Evolutionary conservation across 2,797 vertebrate genomes (phyloP).

Genomic region (Toxotes lorentzi): DNA sequence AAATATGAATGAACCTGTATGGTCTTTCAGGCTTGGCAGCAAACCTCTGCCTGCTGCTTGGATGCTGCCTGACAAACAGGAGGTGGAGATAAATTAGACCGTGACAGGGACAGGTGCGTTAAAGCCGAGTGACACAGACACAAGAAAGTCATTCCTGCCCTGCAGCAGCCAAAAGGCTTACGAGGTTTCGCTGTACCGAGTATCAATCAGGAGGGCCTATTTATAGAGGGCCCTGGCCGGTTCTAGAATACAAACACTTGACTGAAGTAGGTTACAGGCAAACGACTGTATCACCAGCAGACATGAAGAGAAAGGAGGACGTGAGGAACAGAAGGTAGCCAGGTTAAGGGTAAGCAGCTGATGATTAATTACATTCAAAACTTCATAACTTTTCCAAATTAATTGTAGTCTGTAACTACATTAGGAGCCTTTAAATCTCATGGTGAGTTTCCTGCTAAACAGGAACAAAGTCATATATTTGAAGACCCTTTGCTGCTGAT

Average conservation of each 20-base stretch:
- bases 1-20: conserved; percentile 4
- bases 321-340: conserved; percentile 31
- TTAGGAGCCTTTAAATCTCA: neutral
- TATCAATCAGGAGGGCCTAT: conserved; percentile 82
- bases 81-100: conserved; percentile 60
- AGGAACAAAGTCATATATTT: neutral
- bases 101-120: conserved; percentile 66
- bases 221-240: conserved; percentile 75
- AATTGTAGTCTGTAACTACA: neutral
- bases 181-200: conserved; percentile 64
- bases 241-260: conserved; percentile 75
- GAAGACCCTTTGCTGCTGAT: neutral
- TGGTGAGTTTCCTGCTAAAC: conserved; percentile 3
- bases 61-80: conserved; percentile 51
- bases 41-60: conserved; percentile 32
- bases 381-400: conserved; percentile 39
- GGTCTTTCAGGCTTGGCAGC: conserved; percentile 8
- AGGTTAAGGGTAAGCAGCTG: conserved; percentile 26
- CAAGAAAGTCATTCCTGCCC: conserved; percentile 78
- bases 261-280: conserved; percentile 80
- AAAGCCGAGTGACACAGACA: conserved; percentile 60
- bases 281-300: conserved; percentile 43
- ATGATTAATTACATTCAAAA: conserved; percentile 65
- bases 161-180: conserved; percentile 65
- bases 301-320: conserved; percentile 50